Conservation (phyloP, 2,888 invertebrate genomes). For the Erpobdella octoculata region DNA sequence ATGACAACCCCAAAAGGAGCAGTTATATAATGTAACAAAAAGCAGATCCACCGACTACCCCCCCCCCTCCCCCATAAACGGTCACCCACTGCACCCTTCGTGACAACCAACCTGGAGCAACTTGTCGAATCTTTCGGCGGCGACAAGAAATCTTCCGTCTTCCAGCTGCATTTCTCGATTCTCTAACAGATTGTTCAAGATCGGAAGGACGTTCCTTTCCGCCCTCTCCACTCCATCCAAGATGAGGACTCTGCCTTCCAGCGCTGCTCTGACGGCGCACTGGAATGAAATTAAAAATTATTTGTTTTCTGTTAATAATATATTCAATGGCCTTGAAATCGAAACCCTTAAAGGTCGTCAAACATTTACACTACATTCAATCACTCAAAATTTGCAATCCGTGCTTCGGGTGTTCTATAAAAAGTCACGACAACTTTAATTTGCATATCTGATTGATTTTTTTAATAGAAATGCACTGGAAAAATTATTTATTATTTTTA, state of each 20-base stretch:
- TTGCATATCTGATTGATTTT: too few species aligned
- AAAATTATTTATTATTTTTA: too few species aligned
- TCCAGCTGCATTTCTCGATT: conserved; percentile 97
- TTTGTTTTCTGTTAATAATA: neutral
- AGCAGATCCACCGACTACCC: too few species aligned
- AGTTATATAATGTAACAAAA: too few species aligned
- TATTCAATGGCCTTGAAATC: too few species aligned
- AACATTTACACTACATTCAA: too few species aligned
- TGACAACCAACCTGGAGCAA: conserved; percentile 71
- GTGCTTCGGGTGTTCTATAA: too few species aligned
- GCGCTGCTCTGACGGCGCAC: conserved; percentile 87
- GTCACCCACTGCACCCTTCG: too few species aligned
- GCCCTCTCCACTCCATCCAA: conserved; percentile 95
- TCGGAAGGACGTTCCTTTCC: conserved; percentile 88
- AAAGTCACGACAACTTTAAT: too few species aligned
- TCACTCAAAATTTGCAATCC: too few species aligned
- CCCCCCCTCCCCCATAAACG: too few species aligned
- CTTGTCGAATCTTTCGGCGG: conserved; percentile 80
- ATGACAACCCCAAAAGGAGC: neutral
- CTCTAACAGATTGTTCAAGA: conserved; percentile 88
- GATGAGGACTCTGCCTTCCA: conserved; percentile 76
- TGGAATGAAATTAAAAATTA: conserved; percentile 46
- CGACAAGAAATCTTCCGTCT: conserved; percentile 85
- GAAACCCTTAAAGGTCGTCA: neutral
- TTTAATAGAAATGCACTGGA: too few species aligned